Base-by-base conservation (phyloP, 2,113 vertebrate genomes). In the Atlantisia rogersi region DNA sequence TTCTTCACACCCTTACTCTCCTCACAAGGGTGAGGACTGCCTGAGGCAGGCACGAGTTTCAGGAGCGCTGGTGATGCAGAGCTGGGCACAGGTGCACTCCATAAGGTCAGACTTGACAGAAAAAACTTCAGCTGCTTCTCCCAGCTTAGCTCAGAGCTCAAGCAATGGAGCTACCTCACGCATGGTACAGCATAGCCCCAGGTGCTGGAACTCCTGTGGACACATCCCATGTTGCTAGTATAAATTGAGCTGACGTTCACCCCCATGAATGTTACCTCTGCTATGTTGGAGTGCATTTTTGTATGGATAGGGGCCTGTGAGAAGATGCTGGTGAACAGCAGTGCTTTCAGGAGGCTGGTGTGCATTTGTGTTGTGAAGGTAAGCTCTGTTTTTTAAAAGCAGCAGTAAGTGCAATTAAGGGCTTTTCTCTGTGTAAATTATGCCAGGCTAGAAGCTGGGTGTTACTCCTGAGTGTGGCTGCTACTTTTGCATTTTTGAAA, bases 201-300 rank as follows among this genome's bases (percentile, higher is more conserved):
- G 48, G 3, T 78, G 8, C 9, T 19, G 55, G 40, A 17, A 32
- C 26, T 16, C 78, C 37, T 39, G 20, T 42, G 42, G 42, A 7
- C 20, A 12, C 2, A 2, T 42, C 56, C 28, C 3, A 3, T 25
- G 26, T 26, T 2, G 0, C 55, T 37, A 44, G n/a, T 8, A 75
- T 56, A 70, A 78, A 63, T 6, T 2, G 5, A 68, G 37, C 3
- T 52, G 69, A 32, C 11, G 7, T 14, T 4, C 50, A 31, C 16
- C 29, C 15, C 44, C 18, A 19, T 46, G 44, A 46, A 18, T 46
- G 44, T 46, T 6, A 2, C 1, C 1, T 52, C 8, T 82, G 11
- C 3, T 1, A 1, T 73, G 82, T 76, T 24, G 32, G 52, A 80
- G 39, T 1, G 4, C 1, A 4, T 48, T 20, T 15, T 44, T 20